These are phyloP conservation scores for Orius insidiosus DNA, from an alignment of 1,140 invertebrate species.

Conservation along the genomic window DNA sequence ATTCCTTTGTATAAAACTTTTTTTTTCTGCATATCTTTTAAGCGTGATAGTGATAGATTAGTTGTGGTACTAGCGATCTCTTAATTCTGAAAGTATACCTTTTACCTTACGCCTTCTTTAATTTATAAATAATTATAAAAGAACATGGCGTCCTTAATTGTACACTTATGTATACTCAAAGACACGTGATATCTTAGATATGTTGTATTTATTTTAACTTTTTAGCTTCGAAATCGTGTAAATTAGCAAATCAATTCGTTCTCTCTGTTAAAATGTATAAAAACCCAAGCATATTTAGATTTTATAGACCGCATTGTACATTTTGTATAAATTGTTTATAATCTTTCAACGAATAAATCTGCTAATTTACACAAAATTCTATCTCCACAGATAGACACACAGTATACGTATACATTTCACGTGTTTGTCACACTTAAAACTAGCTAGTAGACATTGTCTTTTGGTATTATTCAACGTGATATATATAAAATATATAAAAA, in stretches of 20 bases:
- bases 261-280: too few species aligned
- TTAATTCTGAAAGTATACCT: constrained; percentile 16
- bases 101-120: constrained; percentile 10
- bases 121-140: constrained; percentile 4
- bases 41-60: constrained; percentile 15
- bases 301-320: too few species aligned
- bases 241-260: too few species aligned
- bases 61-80: constrained; percentile 17
- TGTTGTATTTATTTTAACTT: constrained; percentile 15
- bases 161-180: constrained; percentile 18
- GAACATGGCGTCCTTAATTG: constrained; percentile 13
- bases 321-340: too few species aligned
- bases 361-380: too few species aligned
- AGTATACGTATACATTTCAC: constrained; percentile 20
- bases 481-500: constrained; percentile 1
- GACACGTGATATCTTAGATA: constrained; percentile 17
- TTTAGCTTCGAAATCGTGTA: not conserved
- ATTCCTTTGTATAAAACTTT: constrained; percentile 20
- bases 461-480: constrained; percentile 16
- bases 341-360: too few species aligned
- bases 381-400: too few species aligned
- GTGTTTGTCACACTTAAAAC: constrained; percentile 17
- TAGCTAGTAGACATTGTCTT: constrained; percentile 16
- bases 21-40: constrained; percentile 17
- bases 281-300: too few species aligned